phyloP scores from a whole-genome alignment of 2,113 vertebrate species.

The Baryphthengus martii region DNA sequence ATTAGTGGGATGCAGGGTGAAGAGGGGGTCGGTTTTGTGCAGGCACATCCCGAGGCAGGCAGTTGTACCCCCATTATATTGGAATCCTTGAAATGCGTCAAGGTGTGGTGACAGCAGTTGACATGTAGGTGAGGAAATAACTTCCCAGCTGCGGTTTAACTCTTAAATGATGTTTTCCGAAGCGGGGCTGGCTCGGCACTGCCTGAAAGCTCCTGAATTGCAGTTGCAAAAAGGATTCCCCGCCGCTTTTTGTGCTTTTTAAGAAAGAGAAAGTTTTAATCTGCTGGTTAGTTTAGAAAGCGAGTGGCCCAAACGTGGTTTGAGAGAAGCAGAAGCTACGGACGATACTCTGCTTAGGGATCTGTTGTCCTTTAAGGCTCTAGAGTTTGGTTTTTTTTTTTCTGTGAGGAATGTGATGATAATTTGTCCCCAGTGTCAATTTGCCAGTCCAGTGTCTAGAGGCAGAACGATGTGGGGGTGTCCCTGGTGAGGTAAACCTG shows the following conservation, averaged over 20 bases:
- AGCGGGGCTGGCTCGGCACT: fast-evolving
- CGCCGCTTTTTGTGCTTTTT: fast-evolving
- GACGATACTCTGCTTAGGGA: fast-evolving
- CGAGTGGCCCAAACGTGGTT: fast-evolving
- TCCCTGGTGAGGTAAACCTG: fast-evolving
- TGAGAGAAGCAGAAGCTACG: background rate
- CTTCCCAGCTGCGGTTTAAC: background rate
- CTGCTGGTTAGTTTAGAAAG: fast-evolving
- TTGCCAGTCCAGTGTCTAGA: fast-evolving
- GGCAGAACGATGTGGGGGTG: background rate
- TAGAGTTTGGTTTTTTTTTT: too few species aligned
- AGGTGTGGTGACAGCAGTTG: background rate
- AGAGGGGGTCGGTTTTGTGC: background rate
- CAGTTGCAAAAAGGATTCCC: too few species aligned
- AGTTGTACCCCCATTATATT: fast-evolving
- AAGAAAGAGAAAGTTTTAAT: background rate
- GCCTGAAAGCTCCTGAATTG: fast-evolving
- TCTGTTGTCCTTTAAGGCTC: fast-evolving
- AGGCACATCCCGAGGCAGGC: background rate
- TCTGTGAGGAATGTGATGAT: fast-evolving
- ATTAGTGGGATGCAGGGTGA: fast-evolving
- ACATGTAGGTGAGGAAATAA: background rate
- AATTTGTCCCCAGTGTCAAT: background rate
- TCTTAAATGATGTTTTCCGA: fast-evolving
- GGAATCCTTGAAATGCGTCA: fast-evolving